phyloP scores from a whole-genome alignment of 2,113 vertebrate species.

The Polyodon spathula region DNA sequence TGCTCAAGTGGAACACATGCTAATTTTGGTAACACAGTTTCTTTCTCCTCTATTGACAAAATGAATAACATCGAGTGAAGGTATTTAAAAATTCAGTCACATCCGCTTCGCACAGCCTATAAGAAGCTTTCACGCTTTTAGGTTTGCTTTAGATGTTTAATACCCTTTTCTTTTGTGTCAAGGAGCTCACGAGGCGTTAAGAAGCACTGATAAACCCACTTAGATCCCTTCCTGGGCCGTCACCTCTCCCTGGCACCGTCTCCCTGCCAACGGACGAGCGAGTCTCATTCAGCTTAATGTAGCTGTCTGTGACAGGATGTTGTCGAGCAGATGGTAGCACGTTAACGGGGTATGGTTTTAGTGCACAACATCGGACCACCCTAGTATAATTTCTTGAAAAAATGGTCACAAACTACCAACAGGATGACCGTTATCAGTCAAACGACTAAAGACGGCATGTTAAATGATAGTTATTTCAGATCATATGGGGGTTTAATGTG shows the following conservation, averaged over 20 bases:
- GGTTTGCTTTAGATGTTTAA: conserved; percentile 97
- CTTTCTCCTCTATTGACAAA: conserved; percentile 76
- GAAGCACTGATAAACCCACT: conserved; percentile 96
- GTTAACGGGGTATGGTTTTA: too few relatives aligned
- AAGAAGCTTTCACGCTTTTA: conserved; percentile 98
- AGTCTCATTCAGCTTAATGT: conserved; percentile 96
- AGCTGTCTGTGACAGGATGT: conserved; percentile 99
- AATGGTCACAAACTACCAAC: too few relatives aligned
- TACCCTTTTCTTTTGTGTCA: conserved; percentile 88
- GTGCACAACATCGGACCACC: too few relatives aligned
- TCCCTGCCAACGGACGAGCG: too few relatives aligned
- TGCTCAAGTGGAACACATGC: conserved; percentile 77
- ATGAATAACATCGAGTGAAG: conserved; percentile 82
- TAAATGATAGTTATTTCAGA: too few relatives aligned
- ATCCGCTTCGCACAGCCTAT: conserved; percentile 96
- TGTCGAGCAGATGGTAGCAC: conserved; percentile 98
- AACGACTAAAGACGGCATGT: too few relatives aligned
- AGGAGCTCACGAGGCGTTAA: conserved; percentile 82
- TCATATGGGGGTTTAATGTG: too few relatives aligned
- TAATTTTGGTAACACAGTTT: conserved; percentile 76
- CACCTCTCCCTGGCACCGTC: conserved; percentile 90
- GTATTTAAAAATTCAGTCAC: conserved; percentile 99
- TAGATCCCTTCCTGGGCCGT: conserved; percentile 97
- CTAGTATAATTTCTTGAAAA: too few relatives aligned
- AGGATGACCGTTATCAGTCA: too few relatives aligned